Conservation (phyloP, 2,888 invertebrate species). For the Eubasilissa splendida region DNA sequence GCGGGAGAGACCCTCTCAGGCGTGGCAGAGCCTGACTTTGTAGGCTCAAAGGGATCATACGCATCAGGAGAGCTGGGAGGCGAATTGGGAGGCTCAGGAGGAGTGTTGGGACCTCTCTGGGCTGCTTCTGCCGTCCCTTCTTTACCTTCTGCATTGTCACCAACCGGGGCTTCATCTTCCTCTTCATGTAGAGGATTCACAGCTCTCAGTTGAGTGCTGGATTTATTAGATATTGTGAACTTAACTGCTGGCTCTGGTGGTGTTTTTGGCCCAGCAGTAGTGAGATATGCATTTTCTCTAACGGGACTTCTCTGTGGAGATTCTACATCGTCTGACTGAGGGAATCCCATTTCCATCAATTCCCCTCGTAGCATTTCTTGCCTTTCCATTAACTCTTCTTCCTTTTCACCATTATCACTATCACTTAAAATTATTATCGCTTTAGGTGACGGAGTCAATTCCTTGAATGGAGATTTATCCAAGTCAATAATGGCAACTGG, state of each 20-base stretch:
- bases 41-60: slow-evolving; percentile 94
- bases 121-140: slow-evolving; percentile 61
- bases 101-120: slow-evolving; percentile 82
- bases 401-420: slow-evolving; percentile 78
- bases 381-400: slow-evolving; percentile 61
- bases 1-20: slow-evolving; percentile 65
- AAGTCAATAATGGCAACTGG: slow-evolving; percentile 90
- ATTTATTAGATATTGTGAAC: slow-evolving; percentile 72
- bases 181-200: slow-evolving; percentile 79
- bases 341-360: slow-evolving; percentile 63
- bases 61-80: slow-evolving; percentile 85
- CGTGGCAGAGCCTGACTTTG: slow-evolving; percentile 83
- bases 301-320: slow-evolving; percentile 59
- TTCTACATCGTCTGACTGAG: slow-evolving; percentile 59
- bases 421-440: slow-evolving; percentile 89
- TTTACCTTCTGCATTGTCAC: slow-evolving; percentile 59
- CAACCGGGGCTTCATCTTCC: slow-evolving; percentile 63
- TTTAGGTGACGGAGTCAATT: slow-evolving; percentile 84
- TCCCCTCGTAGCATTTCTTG: slow-evolving; percentile 65
- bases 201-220: slow-evolving; percentile 72
- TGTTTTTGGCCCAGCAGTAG: slow-evolving; percentile 79
- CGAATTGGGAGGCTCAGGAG: slow-evolving; percentile 78
- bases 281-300: slow-evolving; percentile 60
- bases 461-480: slow-evolving; percentile 88
- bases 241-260: slow-evolving; percentile 82